phyloP scores from a whole-genome alignment of 2,113 vertebrate species.

The Aegithalos caudatus region DNA sequence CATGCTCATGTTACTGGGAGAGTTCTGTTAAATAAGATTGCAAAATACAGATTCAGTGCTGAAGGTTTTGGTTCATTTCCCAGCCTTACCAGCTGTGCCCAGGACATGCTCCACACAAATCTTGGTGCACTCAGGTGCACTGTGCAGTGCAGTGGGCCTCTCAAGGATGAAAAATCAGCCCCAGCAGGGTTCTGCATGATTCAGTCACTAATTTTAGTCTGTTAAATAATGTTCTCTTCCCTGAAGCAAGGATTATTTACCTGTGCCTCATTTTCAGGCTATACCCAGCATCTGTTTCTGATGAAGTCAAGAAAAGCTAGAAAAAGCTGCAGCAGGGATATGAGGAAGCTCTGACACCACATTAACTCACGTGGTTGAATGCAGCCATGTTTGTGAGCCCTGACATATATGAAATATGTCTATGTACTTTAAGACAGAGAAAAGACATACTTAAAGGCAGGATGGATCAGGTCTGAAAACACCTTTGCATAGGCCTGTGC shows the following conservation, averaged over 20 bases:
- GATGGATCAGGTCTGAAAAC: neutral
- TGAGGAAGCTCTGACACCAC: neutral
- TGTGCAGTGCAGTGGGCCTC: neutral
- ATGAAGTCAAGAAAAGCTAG: neutral
- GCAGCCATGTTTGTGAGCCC: neutral
- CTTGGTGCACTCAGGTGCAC: neutral
- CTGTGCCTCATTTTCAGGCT: neutral
- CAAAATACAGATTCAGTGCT: conserved; percentile 20
- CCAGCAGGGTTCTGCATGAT: neutral
- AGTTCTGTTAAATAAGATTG: conserved; percentile 82
- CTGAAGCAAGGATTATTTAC: neutral
- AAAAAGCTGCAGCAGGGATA: neutral
- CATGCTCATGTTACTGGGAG: conserved; percentile 97
- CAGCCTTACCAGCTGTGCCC: neutral
- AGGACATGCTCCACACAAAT: neutral
- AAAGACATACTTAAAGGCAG: neutral
- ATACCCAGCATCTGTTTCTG: neutral
- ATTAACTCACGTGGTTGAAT: neutral
- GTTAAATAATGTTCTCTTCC: neutral
- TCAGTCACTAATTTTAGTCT: neutral
- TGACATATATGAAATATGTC: neutral
- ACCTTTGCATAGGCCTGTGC: neutral
- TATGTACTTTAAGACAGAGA: neutral
- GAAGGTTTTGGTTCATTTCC: neutral
- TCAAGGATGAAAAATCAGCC: neutral